Evolutionary conservation across 1,140 invertebrate species (phyloP), one percentile per base, ranked within the genome.

Genomic region (Eupristina koningsbergeri): DNA sequence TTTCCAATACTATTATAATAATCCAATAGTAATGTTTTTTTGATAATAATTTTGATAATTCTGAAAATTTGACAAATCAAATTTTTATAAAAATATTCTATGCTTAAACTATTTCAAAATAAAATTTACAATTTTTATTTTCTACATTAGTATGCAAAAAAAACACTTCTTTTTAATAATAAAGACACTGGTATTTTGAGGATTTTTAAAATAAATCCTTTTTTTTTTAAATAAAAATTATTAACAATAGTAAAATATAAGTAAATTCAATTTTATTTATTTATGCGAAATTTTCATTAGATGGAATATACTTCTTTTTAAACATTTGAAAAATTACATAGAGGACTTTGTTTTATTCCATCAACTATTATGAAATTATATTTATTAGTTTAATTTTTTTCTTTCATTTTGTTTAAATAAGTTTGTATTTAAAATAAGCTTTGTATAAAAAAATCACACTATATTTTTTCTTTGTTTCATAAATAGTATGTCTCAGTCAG

Each of bases 401-500:
- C 7, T 71, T 41, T 41, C n/a, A n/a, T n/a, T n/a, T n/a, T n/a
- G n/a, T 9, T 71, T 36, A 71, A 71, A 71, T 39, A 71, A 39
- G 11, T 36, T 41, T 41, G 41, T 34, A 64, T 34, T 64, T 64
- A 64, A 64, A 76, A 80, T 85, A 85, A 80, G 81, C 63, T 77
- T n/a, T 67, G 45, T 31, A 74, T 50, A 50, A 74, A 58, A 39
- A 26, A 64, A 74, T 82, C 41, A 75, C 74, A 76, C 73, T 76
- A 78, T 50, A 80, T 83, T 77, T 87, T 82, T 17, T 64, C 41
- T 79, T 79, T 53, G 19, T 45, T 41, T 58, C 26, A n/a, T 76
- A 36, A 74, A 69, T 83, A 89, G 91, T 91, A 29, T 92, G 90
- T 71, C 78, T 91, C 11, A 89, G 88, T 64, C 91, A 92, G 86